These are phyloP conservation scores for Berghia stephanieae DNA, from an alignment of 1,140 invertebrate species.

Conservation along the genomic window DNA sequence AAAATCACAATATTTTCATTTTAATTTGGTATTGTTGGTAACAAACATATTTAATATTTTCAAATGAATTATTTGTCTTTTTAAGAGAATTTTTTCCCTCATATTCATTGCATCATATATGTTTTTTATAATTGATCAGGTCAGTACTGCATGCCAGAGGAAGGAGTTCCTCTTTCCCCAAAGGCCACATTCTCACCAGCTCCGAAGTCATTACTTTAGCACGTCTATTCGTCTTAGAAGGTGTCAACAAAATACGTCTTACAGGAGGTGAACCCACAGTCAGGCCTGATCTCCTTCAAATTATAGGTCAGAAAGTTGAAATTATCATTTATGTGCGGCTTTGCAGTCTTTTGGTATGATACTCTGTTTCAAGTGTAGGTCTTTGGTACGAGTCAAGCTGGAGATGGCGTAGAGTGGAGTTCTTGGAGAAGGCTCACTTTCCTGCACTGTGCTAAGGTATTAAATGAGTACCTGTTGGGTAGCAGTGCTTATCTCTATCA, in stretches of 20 bases:
- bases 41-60: too few species aligned
- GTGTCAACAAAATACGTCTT: constrained; percentile 90
- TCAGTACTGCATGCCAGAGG: constrained; percentile 95
- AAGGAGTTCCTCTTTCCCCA: constrained; percentile 83
- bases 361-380: neutral
- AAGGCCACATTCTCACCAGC: constrained; percentile 79
- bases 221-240: constrained; percentile 86
- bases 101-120: too few species aligned
- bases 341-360: neutral
- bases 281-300: constrained; percentile 83
- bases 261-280: constrained; percentile 98
- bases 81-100: too few species aligned
- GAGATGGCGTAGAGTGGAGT: too few species aligned
- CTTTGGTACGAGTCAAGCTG: neutral
- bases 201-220: constrained; percentile 85
- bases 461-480: too few species aligned
- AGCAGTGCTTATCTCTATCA: too few species aligned
- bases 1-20: too few species aligned
- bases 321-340: too few species aligned
- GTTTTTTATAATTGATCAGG: too few species aligned
- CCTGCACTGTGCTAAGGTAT: neutral
- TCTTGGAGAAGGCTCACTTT: too few species aligned
- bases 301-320: constrained; percentile 83
- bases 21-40: too few species aligned
- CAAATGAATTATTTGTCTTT: too few species aligned